Evolutionary conservation across 2,888 invertebrate genomes (phyloP).

Genomic region (Geotrupes spiniger): DNA sequence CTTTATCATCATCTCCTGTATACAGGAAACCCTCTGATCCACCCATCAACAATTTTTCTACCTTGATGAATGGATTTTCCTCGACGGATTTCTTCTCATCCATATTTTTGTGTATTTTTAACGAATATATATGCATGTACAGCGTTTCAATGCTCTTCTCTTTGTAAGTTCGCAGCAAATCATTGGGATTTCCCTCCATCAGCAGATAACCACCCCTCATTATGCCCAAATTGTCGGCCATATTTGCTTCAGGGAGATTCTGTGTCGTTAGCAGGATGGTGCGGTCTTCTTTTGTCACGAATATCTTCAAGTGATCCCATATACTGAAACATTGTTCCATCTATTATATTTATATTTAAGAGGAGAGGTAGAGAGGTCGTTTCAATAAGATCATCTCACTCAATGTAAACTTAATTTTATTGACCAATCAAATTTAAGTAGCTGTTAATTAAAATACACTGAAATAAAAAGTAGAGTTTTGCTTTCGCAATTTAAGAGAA

Average conservation of each 20-base stretch:
- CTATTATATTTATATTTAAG: too few relatives aligned
- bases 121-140: constrained; percentile 21
- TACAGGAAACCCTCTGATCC: constrained; percentile 28
- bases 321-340: constrained; percentile 15
- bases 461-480: too few relatives aligned
- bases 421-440: too few relatives aligned
- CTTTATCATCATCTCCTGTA: constrained; percentile 15
- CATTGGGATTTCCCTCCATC: constrained; percentile 22
- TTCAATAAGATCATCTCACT: too few relatives aligned
- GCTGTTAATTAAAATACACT: too few relatives aligned
- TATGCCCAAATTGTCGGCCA: constrained; percentile 25
- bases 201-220: constrained; percentile 23
- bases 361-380: too few relatives aligned
- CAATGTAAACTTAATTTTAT: too few relatives aligned
- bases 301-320: constrained; percentile 22
- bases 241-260: constrained; percentile 23
- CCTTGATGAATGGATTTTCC: constrained; percentile 22
- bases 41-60: constrained; percentile 14
- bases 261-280: constrained; percentile 25
- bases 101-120: constrained; percentile 11
- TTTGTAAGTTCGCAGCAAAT: constrained; percentile 17
- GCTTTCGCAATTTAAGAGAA: too few relatives aligned
- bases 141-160: constrained; percentile 23
- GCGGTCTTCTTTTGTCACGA: constrained; percentile 18
- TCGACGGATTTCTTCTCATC: constrained; percentile 19